phyloP scores from a whole-genome alignment of 2,113 vertebrate genomes.

The Cranoglanis bouderius region DNA sequence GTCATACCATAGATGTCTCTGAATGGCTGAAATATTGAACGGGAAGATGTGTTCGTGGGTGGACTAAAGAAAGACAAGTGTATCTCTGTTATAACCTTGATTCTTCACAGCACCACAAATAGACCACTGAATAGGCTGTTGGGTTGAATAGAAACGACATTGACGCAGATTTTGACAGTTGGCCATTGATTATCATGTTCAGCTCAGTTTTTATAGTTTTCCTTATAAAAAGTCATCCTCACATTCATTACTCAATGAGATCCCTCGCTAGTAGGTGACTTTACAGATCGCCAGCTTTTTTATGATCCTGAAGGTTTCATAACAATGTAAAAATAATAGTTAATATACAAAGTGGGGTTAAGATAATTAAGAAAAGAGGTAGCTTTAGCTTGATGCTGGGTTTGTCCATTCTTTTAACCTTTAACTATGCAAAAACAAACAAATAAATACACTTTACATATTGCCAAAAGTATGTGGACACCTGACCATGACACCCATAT shows the following conservation, averaged over 20 bases:
- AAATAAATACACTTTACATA: background rate
- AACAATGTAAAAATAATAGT: background rate
- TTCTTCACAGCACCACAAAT: background rate
- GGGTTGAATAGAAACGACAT: background rate
- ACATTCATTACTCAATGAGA: background rate
- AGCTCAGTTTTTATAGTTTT: background rate
- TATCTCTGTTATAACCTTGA: background rate
- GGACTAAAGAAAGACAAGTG: slow-evolving; percentile 10
- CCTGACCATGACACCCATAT: too few relatives aligned
- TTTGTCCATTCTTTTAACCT: background rate
- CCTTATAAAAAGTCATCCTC: background rate
- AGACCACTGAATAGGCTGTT: background rate
- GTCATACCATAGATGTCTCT: background rate
- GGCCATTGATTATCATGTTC: background rate
- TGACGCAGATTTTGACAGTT: background rate
- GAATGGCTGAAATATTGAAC: background rate
- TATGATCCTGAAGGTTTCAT: background rate
- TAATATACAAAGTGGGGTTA: background rate
- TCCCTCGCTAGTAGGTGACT: background rate
- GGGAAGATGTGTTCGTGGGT: background rate
- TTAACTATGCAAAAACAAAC: background rate
- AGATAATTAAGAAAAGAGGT: background rate
- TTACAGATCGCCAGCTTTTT: background rate
- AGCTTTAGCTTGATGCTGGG: background rate
- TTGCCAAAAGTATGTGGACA: background rate